phyloP scores from a whole-genome alignment of 2,113 vertebrate genomes.

The Paramormyrops kingsleyae region DNA sequence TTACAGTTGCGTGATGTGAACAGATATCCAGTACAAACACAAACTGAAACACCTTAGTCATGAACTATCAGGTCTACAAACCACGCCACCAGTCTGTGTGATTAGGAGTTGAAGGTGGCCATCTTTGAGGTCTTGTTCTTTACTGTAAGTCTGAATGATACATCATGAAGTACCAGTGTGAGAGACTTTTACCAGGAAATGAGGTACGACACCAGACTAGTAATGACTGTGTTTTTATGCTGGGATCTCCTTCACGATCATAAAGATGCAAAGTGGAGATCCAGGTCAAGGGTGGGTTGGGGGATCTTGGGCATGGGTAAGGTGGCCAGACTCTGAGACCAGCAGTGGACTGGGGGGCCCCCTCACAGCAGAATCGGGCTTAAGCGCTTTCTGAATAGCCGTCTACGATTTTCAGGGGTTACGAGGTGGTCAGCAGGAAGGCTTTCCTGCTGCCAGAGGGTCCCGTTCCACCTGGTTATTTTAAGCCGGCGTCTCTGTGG shows the following conservation, averaged over 20 bases:
- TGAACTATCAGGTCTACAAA: background rate
- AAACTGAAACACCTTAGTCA: background rate
- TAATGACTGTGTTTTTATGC: background rate
- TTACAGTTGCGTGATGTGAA: background rate
- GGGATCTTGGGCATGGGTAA: background rate
- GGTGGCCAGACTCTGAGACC: background rate
- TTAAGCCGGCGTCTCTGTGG: background rate
- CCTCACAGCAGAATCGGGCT: background rate
- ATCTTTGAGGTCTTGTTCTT: background rate
- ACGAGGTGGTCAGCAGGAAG: background rate
- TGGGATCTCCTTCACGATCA: too few relatives aligned
- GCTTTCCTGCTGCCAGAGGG: background rate
- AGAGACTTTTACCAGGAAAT: background rate
- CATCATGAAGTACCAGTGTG: background rate
- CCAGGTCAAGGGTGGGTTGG: too few relatives aligned
- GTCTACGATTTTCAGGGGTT: background rate
- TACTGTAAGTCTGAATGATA: background rate
- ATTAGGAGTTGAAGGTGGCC: background rate
- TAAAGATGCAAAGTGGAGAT: background rate
- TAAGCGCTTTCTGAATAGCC: background rate
- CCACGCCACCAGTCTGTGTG: background rate
- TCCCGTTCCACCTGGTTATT: background rate
- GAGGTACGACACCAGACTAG: background rate
- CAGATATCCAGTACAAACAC: background rate
- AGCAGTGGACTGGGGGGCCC: background rate